These are phyloP conservation scores for Astreopora myriophthalma DNA, from an alignment of 64 coral and sea anemone genomes.

Conservation along the genomic window DNA sequence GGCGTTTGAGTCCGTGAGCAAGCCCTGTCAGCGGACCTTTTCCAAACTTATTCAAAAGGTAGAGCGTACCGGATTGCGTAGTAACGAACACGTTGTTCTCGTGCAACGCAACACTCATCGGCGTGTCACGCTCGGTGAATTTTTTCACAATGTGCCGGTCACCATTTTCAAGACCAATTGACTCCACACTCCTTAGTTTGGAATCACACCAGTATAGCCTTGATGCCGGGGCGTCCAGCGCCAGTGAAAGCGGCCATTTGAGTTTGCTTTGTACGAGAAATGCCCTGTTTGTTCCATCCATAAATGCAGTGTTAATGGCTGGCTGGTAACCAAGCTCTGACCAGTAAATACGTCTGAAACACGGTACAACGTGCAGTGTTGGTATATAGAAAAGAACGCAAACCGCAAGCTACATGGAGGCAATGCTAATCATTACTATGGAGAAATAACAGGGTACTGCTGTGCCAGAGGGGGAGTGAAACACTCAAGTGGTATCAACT, in stretches of 20 bases:
- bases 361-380: not conserved
- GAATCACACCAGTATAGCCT: constrained; percentile 83
- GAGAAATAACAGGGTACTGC: too few relatives aligned
- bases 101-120: constrained; percentile 67
- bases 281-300: constrained; percentile 69
- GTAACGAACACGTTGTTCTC: constrained; percentile 71
- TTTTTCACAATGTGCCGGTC: constrained; percentile 51
- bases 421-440: not conserved
- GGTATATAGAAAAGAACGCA: not conserved
- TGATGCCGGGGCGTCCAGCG: constrained; percentile 57
- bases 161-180: not conserved
- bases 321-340: constrained; percentile 59
- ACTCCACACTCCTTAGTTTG: constrained; percentile 56
- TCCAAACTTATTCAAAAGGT: constrained; percentile 78
- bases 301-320: constrained; percentile 57
- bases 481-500: too few relatives aligned
- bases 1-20: constrained; percentile 57
- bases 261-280: constrained; percentile 56
- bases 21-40: constrained; percentile 41
- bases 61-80: constrained; percentile 56
- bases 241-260: constrained; percentile 62
- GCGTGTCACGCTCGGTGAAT: constrained; percentile 4
- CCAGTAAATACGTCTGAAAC: constrained; percentile 79
- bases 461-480: too few relatives aligned
- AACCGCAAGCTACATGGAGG: too few relatives aligned